A percentile compares a stretch with the other conserved stretches of the same genome.
phyloP scores from a whole-genome alignment of 2,797 vertebrate genomes.

The Brachymystax lenok region DNA sequence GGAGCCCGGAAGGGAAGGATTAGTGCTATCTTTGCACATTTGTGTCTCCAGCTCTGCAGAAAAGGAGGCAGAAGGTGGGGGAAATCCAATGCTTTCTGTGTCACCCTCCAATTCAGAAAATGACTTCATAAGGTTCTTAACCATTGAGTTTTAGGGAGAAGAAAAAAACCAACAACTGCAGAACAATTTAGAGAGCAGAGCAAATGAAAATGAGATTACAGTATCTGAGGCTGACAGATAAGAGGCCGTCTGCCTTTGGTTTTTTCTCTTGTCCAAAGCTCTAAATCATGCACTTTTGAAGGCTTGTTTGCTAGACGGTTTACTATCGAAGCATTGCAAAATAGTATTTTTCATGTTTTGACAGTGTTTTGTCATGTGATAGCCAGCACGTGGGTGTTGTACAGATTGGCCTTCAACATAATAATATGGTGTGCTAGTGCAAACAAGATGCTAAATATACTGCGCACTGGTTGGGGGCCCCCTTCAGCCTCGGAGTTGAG shows the following conservation, averaged over 20 bases:
- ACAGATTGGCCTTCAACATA: constrained; percentile 22
- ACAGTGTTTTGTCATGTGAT: constrained; percentile 14
- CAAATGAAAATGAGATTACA: constrained; percentile 51
- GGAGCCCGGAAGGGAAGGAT: constrained; percentile 28
- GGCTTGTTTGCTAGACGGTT: constrained; percentile 45
- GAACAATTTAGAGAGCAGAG: constrained; percentile 39
- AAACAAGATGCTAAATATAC: constrained; percentile 42
- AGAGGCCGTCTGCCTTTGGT: constrained; percentile 18
- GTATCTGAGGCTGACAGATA: constrained; percentile 44
- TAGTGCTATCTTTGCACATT: constrained; percentile 28
- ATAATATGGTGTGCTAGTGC: background rate
- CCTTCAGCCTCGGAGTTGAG: background rate
- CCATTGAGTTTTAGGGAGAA: constrained; percentile 10
- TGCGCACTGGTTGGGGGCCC: background rate
- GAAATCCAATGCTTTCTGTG: background rate
- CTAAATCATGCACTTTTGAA: constrained; percentile 38
- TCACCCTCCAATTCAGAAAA: constrained; percentile 24
- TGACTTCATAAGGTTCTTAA: constrained; percentile 30
- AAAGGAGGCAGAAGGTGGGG: background rate
- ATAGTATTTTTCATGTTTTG: background rate
- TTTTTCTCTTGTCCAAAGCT: constrained; percentile 30
- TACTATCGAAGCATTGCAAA: constrained; percentile 12
- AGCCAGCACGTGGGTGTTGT: constrained; percentile 35
- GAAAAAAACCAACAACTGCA: background rate
- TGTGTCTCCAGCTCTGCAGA: constrained; percentile 6